phyloP scores from a whole-genome alignment of 2,888 invertebrate genomes.

The Acrobasis repandana region DNA sequence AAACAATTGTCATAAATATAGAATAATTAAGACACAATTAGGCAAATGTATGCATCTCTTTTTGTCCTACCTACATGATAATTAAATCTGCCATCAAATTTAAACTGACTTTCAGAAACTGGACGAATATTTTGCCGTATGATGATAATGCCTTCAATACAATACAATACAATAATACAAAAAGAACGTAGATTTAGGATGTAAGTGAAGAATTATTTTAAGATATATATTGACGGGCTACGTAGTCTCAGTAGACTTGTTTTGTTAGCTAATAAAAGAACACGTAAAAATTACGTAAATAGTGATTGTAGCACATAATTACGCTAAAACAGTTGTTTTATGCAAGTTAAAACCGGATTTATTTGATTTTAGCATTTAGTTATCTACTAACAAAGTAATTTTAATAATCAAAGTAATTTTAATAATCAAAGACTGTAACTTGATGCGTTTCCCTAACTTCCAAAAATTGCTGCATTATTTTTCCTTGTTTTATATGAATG shows the following conservation, averaged over 20 bases:
- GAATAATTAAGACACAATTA: too few species aligned
- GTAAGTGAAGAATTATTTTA: neutral
- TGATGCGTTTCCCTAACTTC: neutral
- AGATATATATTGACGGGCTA: neutral
- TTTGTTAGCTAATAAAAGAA: neutral
- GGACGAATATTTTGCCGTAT: too few species aligned
- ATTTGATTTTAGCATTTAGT: neutral
- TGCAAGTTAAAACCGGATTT: slow-evolving; percentile 12
- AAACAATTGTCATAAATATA: too few species aligned
- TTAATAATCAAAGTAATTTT: slow-evolving; percentile 6
- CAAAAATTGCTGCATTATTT: neutral
- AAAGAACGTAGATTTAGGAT: neutral
- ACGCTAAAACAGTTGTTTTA: neutral
- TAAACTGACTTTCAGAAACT: too few species aligned
- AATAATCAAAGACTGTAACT: slow-evolving; percentile 18
- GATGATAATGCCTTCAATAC: neutral
- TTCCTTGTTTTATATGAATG: neutral
- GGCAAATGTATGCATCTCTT: too few species aligned
- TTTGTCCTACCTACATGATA: too few species aligned
- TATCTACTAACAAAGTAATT: slow-evolving; percentile 6
- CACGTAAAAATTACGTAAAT: neutral
- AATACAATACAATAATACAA: neutral
- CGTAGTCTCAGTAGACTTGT: neutral
- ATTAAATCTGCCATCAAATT: too few species aligned
- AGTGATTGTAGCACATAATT: neutral